A percentile compares a stretch with the other conserved stretches of the same genome.
Evolutionary conservation across 2,113 vertebrate species (phyloP).

Genomic region (Geococcyx californianus): DNA sequence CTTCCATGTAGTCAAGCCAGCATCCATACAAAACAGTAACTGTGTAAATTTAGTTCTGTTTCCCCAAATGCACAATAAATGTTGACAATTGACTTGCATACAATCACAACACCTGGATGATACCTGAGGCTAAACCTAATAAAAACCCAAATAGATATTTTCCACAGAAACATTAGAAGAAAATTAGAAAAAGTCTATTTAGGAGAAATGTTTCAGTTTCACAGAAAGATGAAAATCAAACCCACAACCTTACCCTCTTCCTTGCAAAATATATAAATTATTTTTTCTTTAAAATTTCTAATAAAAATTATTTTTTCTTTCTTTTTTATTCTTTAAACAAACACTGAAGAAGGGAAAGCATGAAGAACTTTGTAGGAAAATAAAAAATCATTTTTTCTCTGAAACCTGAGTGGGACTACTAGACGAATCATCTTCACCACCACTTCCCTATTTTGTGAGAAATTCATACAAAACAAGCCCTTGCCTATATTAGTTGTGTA

Average conservation of each 20-base stretch:
- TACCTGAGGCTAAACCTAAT: background rate
- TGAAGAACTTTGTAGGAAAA: background rate
- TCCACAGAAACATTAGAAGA: background rate
- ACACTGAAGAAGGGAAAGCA: background rate
- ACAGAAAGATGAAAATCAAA: background rate
- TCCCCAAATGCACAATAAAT: background rate
- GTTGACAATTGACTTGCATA: background rate
- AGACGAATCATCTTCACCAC: background rate
- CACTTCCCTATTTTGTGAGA: background rate
- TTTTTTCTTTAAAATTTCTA: background rate
- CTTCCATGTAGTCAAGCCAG: background rate
- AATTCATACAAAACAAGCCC: background rate
- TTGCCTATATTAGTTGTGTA: background rate
- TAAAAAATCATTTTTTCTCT: background rate
- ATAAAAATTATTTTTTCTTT: background rate
- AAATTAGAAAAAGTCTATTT: background rate
- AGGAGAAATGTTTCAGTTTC: background rate
- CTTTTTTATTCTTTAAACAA: background rate
- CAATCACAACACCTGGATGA: too few relatives aligned
- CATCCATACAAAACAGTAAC: background rate
- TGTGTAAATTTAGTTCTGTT: background rate
- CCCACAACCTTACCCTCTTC: rapidly evolving
- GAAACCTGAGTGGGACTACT: background rate
- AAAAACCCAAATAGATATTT: background rate
- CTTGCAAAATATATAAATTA: background rate